Conservation (phyloP, 2,888 invertebrate genomes). For the Brenthis ino region DNA sequence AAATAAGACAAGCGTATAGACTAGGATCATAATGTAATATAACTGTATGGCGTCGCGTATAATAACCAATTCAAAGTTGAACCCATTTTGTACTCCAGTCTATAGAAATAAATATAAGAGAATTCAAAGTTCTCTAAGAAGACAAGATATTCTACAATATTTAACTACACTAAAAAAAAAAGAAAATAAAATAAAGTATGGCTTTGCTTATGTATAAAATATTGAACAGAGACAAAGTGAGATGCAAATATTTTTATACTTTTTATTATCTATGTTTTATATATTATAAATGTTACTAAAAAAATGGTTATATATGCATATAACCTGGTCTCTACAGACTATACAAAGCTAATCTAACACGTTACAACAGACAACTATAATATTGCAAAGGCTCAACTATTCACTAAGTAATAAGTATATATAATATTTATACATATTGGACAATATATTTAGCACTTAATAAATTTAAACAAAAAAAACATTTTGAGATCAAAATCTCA, state of each 20-base stretch:
- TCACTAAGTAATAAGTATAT: constrained; percentile 2
- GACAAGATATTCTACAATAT: not conserved
- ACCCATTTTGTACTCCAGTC: constrained; percentile 30
- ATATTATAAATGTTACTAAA: not conserved
- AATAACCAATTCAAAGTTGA: constrained; percentile 16
- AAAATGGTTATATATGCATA: not conserved
- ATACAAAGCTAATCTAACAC: constrained; percentile 23
- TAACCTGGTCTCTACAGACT: constrained; percentile 2
- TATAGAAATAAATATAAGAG: constrained; percentile 5
- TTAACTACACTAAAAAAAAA: not conserved
- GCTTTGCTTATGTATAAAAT: constrained; percentile 15
- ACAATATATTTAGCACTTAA: constrained; percentile 4
- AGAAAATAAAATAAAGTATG: constrained; percentile 19
- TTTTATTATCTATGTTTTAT: not conserved
- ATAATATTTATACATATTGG: constrained; percentile 19
- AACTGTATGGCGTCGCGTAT: constrained; percentile 33
- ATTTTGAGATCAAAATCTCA: not conserved
- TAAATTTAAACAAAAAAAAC: not conserved
- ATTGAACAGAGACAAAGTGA: not conserved
- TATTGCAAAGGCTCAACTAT: constrained; percentile 18
- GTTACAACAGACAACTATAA: constrained; percentile 27
- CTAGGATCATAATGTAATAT: constrained; percentile 30
- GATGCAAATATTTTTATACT: not conserved
- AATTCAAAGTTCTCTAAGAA: not conserved
- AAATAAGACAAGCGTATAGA: constrained; percentile 26